Conservation (phyloP, 1,140 invertebrate genomes). For the Drosophila pseudoobscura region DNA sequence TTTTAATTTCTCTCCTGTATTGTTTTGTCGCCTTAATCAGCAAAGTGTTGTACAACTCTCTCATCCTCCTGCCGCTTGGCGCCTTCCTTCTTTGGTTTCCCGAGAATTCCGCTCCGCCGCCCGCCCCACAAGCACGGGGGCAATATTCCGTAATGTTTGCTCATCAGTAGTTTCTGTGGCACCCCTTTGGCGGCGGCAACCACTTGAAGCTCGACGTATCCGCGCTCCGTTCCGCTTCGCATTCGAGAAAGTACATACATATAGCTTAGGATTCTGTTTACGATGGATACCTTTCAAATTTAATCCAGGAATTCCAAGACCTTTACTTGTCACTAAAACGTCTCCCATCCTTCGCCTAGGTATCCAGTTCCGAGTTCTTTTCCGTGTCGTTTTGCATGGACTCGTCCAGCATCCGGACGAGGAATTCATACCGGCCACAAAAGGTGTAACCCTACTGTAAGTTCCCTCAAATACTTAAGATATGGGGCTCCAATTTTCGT, state of each 20-base stretch:
- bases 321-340: neutral
- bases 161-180: slow-evolving; percentile 43
- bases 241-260: no score
- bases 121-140: slow-evolving; percentile 40
- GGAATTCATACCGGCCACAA: slow-evolving; percentile 88
- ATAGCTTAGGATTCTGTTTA: no score
- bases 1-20: slow-evolving; percentile 44
- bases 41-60: slow-evolving; percentile 39
- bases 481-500: neutral
- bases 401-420: slow-evolving; percentile 83
- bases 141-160: slow-evolving; percentile 48
- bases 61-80: slow-evolving; percentile 16
- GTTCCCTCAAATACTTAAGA: slow-evolving; percentile 59
- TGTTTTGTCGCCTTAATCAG: slow-evolving; percentile 50
- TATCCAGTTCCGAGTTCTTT: slow-evolving; percentile 90
- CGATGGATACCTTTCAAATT: no score
- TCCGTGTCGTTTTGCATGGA: slow-evolving; percentile 88
- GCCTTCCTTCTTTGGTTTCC: slow-evolving; percentile 24
- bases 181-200: no score
- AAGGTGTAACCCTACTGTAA: slow-evolving; percentile 88
- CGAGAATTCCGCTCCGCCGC: slow-evolving; percentile 28
- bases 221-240: no score
- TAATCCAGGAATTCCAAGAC: no score
- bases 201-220: no score
- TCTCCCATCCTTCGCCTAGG: slow-evolving; percentile 83